Percentiles rank a stretch among this genome's conserved stretches.
Conservation (phyloP, 2,888 invertebrate species). For the Chaetogeoica ovagalla region DNA sequence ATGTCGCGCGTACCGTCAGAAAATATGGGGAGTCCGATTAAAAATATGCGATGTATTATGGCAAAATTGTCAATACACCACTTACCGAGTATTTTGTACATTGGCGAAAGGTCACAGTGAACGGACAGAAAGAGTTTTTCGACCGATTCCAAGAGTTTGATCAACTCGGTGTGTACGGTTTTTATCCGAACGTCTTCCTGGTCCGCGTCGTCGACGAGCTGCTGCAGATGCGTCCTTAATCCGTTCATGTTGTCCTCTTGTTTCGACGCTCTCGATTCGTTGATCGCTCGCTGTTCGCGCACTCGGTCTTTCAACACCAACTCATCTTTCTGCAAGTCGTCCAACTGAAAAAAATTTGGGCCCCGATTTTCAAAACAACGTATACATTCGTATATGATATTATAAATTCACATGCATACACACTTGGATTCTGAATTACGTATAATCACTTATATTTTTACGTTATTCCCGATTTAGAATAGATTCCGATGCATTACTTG, state of each 20-base stretch:
- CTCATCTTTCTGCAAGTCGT: constrained; percentile 72
- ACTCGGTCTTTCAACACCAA: constrained; percentile 68
- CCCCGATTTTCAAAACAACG: too few relatives aligned
- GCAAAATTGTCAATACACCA: not conserved
- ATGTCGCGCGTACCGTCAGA: too few relatives aligned
- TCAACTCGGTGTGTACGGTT: constrained; percentile 59
- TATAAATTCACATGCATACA: too few relatives aligned
- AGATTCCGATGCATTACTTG: too few relatives aligned
- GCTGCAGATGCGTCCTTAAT: constrained; percentile 63
- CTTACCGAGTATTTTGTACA: constrained; percentile 69
- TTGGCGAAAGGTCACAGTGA: constrained; percentile 73
- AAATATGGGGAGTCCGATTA: too few relatives aligned
- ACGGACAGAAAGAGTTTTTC: constrained; percentile 66
- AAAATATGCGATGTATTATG: too few relatives aligned
- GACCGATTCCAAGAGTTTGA: constrained; percentile 62
- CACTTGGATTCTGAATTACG: too few relatives aligned
- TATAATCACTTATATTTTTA: too few relatives aligned
- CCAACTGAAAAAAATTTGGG: constrained; percentile 61
- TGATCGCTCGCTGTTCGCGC: constrained; percentile 66
- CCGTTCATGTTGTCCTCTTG: constrained; percentile 67
- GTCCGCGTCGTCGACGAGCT: constrained; percentile 60
- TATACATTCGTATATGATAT: too few relatives aligned
- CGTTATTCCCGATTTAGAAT: too few relatives aligned
- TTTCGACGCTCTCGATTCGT: constrained; percentile 65
- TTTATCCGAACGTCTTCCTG: constrained; percentile 60